Evolutionary conservation across 2,797 vertebrate species (phyloP), one percentile per base, ranked within the genome.

Genomic region (Anas acuta): DNA sequence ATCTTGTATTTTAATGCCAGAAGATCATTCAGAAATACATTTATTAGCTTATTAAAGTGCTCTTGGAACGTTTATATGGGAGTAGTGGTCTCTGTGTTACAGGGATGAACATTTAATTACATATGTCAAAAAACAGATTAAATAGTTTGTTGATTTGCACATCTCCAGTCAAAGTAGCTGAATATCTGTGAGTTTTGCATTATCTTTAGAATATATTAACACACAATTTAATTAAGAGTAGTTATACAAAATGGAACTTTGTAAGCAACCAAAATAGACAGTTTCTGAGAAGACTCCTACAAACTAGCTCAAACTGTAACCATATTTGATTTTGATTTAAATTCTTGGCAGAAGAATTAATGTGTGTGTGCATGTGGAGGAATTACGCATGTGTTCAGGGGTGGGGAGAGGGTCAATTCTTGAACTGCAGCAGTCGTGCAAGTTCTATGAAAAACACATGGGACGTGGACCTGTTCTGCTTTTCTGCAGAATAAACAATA

Each of bases 1-100:
- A 35, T 47, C 35, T 11, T 92, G 64, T 77, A 69, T 90, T 97
- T 90, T 88, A 75, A 84, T 96, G 96, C 97, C 96, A 97, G 90
- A 92, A 96, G 89, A 93, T 94, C 23, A 86, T 91, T 95, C 70
- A 85, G 72, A 84, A 96, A 91, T 84, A 78, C 47, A 90, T 93
- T 87, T 92, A 94, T 89, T 82, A 82, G 69, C 67, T 96, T 95
- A 78, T 90, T 94, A 82, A 96, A 54, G n/a, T 85, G 26, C 23
- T 80, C 45, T 87, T 91, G 84, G 67, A 95, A 89, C 2, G 0
- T 56, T 58, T 87, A 47, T 9, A 35, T 56, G 54, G 65, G 81
- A 69, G 75, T 78, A 85, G 84, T 80, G 56, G 61, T 94, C 78
- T 80, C 61, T 80, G 33, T 0, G 0, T 89, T 80, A 41, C 60